Percentiles rank a stretch among this genome's conserved stretches.
phyloP scores from a whole-genome alignment of 2,888 invertebrate genomes.

The Pachymerium ferrugineum region DNA sequence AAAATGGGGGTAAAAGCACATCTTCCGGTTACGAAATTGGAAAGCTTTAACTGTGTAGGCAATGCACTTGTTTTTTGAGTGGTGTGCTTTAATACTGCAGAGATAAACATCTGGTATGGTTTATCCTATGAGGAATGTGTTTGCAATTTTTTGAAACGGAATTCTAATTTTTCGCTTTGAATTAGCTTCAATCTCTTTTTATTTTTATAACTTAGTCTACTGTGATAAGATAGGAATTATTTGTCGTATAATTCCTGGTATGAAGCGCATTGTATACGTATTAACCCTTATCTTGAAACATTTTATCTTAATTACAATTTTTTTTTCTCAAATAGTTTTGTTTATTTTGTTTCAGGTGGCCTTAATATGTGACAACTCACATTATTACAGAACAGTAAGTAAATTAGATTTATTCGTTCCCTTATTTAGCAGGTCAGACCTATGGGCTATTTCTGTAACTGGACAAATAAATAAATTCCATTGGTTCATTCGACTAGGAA shows the following conservation, averaged over 20 bases:
- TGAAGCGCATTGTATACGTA: too few species aligned
- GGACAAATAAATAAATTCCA: slow-evolving; percentile 16
- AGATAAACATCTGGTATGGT: neutral
- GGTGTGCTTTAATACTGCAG: neutral
- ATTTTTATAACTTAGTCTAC: neutral
- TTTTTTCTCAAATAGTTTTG: neutral
- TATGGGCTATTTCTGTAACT: neutral
- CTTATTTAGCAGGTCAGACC: neutral
- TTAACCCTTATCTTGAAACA: too few species aligned
- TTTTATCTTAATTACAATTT: too few species aligned
- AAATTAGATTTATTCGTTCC: neutral
- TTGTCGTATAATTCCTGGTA: neutral
- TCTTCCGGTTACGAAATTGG: too few species aligned
- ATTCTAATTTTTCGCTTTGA: neutral
- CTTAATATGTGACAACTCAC: neutral
- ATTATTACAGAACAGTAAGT: neutral
- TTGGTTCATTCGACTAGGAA: neutral
- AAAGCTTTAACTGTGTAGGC: too few species aligned
- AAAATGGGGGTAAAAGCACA: too few species aligned
- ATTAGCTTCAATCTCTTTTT: too few species aligned
- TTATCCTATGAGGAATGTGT: neutral
- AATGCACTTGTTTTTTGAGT: neutral
- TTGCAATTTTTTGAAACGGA: neutral
- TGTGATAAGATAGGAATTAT: neutral
- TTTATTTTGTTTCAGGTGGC: slow-evolving; percentile 23